These are phyloP conservation scores for Rhizoglyphus robini DNA, from an alignment of 1,140 invertebrate species.

Conservation along the genomic window DNA sequence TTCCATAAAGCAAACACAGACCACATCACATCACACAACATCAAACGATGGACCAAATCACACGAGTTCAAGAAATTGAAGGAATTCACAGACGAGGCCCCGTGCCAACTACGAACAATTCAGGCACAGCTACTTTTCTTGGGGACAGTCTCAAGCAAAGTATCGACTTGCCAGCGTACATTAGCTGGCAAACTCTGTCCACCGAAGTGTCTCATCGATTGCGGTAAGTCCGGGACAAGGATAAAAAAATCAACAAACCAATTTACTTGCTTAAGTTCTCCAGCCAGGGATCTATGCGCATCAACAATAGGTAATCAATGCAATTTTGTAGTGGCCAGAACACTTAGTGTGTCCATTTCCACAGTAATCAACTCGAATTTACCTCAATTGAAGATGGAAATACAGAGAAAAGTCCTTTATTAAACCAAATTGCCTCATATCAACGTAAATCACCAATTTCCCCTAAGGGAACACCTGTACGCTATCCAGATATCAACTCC, in stretches of 20 bases:
- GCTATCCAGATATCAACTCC: slow-evolving; percentile 4
- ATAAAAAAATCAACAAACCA: too few relatives aligned
- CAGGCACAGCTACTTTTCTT: too few relatives aligned
- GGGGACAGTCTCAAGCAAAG: slow-evolving; percentile 26
- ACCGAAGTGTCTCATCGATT: slow-evolving; percentile 26
- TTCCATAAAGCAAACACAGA: too few relatives aligned
- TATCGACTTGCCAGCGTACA: slow-evolving; percentile 27
- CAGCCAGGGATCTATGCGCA: slow-evolving; percentile 26
- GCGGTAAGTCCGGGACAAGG: neutral
- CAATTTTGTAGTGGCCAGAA: too few relatives aligned
- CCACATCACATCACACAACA: too few relatives aligned
- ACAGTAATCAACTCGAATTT: slow-evolving; percentile 26
- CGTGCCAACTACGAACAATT: neutral
- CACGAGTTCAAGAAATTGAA: slow-evolving; percentile 1
- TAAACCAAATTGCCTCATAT: slow-evolving; percentile 20
- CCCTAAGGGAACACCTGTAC: neutral
- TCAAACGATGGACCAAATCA: neutral
- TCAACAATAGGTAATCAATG: slow-evolving; percentile 26
- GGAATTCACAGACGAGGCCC: neutral
- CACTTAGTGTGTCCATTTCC: too few relatives aligned
- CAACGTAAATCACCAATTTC: slow-evolving; percentile 12
- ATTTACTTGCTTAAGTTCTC: too few relatives aligned
- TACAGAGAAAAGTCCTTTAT: slow-evolving; percentile 21
- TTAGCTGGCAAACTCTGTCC: slow-evolving; percentile 27
- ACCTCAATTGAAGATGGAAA: slow-evolving; percentile 24